Conservation (phyloP, 64 coral and sea anemone species). For the Astreopora myriophthalma region DNA sequence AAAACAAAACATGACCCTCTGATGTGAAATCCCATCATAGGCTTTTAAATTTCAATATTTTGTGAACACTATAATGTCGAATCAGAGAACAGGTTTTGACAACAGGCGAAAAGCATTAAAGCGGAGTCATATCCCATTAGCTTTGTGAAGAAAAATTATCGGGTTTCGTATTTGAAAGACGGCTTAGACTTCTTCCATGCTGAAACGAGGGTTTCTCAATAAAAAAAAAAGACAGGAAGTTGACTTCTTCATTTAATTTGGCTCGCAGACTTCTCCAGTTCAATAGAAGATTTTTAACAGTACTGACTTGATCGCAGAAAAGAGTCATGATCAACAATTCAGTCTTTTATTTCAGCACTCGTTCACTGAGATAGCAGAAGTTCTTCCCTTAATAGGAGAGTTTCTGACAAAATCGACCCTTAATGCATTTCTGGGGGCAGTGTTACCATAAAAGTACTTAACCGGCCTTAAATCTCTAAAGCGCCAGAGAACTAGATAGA, state of each 20-base stretch:
- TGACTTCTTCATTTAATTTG: not conserved
- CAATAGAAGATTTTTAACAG: not conserved
- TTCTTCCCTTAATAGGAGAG: not conserved
- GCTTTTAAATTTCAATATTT: slow-evolving; percentile 22
- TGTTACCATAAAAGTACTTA: not conserved
- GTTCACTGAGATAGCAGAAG: not conserved
- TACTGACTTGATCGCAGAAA: too few species aligned
- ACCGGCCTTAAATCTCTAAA: too few species aligned
- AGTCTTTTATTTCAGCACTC: not conserved
- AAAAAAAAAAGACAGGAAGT: not conserved
- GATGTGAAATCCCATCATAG: not conserved
- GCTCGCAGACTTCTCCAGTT: too few species aligned
- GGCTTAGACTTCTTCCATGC: not conserved
- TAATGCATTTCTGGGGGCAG: too few species aligned
- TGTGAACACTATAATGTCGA: not conserved
- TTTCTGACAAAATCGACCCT: not conserved
- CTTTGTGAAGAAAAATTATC: slow-evolving; percentile 15
- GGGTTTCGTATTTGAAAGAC: not conserved
- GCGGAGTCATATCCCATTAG: not conserved
- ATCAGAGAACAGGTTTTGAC: not conserved
- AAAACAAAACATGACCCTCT: not conserved
- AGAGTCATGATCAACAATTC: too few species aligned
- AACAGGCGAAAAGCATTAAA: not conserved
- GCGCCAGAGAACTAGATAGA: too few species aligned
- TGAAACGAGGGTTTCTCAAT: not conserved